A percentile compares a stretch with the other conserved stretches of the same genome.
These are phyloP conservation scores for Callipepla squamata DNA, from an alignment of 2,113 vertebrate species.

Conservation along the genomic window DNA sequence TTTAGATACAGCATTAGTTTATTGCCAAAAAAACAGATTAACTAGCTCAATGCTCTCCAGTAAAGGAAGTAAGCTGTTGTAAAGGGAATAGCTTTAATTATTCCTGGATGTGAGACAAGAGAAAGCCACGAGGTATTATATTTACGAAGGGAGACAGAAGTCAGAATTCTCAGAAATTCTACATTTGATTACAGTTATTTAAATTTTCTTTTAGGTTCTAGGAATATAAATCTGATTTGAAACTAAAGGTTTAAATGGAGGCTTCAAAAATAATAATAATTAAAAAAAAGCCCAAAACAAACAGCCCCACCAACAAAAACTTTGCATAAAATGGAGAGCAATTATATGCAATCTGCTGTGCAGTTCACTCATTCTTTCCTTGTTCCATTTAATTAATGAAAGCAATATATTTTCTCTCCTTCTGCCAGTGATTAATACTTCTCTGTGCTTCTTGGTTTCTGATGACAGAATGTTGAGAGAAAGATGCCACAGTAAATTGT, in stretches of 20 bases:
- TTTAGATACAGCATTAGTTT: neutral
- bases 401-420: constrained; percentile 16
- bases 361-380: constrained; percentile 8
- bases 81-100: constrained; percentile 37
- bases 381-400: constrained; percentile 48
- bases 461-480: constrained; percentile 14
- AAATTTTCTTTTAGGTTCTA: neutral
- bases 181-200: neutral
- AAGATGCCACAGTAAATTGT: neutral
- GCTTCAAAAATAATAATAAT: neutral
- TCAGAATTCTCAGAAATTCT: constrained; percentile 37
- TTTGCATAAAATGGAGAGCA: neutral
- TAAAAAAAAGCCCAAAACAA: neutral
- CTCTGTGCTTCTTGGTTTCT: neutral
- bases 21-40: constrained; percentile 14
- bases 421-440: constrained; percentile 45
- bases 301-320: neutral
- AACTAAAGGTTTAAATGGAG: neutral
- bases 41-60: neutral
- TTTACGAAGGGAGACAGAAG: neutral
- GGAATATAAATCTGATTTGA: constrained; percentile 2
- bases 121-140: constrained; percentile 1
- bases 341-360: neutral
- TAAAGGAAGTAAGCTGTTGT: constrained; percentile 24
- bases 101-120: neutral